Base-by-base conservation (phyloP, 2,113 vertebrate species). In the Cyanistes caeruleus region DNA sequence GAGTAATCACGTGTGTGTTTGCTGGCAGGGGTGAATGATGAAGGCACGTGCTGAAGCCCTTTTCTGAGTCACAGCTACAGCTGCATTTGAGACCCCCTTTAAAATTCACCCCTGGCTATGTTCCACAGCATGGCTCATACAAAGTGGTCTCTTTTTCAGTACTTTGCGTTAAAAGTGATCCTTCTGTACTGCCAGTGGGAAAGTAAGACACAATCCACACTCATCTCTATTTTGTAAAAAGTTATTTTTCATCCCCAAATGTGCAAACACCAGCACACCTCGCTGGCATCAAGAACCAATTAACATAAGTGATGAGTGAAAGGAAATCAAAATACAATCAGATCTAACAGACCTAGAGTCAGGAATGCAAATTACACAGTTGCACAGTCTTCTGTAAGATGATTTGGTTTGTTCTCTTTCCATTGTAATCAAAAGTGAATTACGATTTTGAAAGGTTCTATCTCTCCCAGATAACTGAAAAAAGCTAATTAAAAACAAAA, bases 401-500 rank as follows among this genome's bases (percentile, higher is more conserved):
- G 84, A 64, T 59, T 96, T 9, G 2, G 60, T 94, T 91, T 93
- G 22, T 77, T 90, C 90, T 90, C 62, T 95, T 96, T 74, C 84
- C 76, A 87, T 95, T 91, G 90, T 96, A 97, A 94, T 94, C 93
- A 94, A 77, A 95, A 91, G 69, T 95, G 76, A 97, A 94, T 97
- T 96, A 91, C 0, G 0, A 53, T 94, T 87, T 68, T 87, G 55
- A 92, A 95, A 95, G 67, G 67, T 76, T 84, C 82, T 90, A 48
- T 95, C 79, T 95, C 84, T 96, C 68, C 21, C 30, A 86, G 94
- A 96, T 92, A 97, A 95, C 63, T 59, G 94, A 84, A 95, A 91
- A 95, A 86, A 96, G 82, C 90, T 97, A 96, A 97, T 97, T 96
- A 96, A 96, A 97, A 96, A 89, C 91, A 96, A 97, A 97, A 94